Percentiles rank a stretch among this genome's conserved stretches.
phyloP scores from a whole-genome alignment of 2,888 invertebrate genomes.

The Hirtodrosophila confusa region DNA sequence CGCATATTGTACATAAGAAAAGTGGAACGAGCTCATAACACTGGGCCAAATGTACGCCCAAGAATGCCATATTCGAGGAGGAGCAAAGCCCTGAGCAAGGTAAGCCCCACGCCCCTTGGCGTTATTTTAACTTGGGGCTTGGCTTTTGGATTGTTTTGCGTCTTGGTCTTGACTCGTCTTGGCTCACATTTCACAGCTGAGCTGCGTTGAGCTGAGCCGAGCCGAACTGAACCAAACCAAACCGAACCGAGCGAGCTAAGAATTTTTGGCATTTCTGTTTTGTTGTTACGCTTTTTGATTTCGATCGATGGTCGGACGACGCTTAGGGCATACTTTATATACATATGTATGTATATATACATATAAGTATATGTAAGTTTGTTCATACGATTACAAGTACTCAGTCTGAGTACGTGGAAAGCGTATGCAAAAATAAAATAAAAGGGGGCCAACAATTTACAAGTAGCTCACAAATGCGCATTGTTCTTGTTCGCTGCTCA shows the following conservation, averaged over 20 bases:
- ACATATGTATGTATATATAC: slow-evolving; percentile 1
- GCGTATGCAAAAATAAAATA: slow-evolving; percentile 31
- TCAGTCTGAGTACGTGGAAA: slow-evolving; percentile 33
- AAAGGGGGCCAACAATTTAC: slow-evolving; percentile 65
- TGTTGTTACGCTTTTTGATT: slow-evolving; percentile 82
- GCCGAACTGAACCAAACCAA: too few species aligned
- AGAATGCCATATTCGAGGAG: slow-evolving; percentile 66
- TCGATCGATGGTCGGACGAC: slow-evolving; percentile 63
- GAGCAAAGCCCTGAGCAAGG: slow-evolving; percentile 46
- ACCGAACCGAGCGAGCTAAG: slow-evolving; percentile 26
- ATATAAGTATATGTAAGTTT: slow-evolving; percentile 1
- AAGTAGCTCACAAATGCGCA: slow-evolving; percentile 68
- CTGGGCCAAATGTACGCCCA: slow-evolving; percentile 54
- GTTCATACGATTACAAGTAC: slow-evolving; percentile 5
- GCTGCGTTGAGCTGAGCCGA: slow-evolving; percentile 35
- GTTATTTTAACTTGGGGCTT: slow-evolving; percentile 20
- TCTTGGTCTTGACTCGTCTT: slow-evolving; percentile 28
- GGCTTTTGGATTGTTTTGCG: slow-evolving; percentile 15
- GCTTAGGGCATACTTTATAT: slow-evolving; percentile 60
- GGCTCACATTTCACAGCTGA: slow-evolving; percentile 58
- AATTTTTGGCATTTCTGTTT: slow-evolving; percentile 73
- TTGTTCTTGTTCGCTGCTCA: slow-evolving; percentile 48
- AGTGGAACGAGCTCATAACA: slow-evolving; percentile 50
- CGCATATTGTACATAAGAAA: slow-evolving; percentile 3
- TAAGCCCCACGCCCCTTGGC: slow-evolving; percentile 17